Conservation (phyloP, 2,888 invertebrate genomes). For the Sphaerophoria rueppellii region DNA sequence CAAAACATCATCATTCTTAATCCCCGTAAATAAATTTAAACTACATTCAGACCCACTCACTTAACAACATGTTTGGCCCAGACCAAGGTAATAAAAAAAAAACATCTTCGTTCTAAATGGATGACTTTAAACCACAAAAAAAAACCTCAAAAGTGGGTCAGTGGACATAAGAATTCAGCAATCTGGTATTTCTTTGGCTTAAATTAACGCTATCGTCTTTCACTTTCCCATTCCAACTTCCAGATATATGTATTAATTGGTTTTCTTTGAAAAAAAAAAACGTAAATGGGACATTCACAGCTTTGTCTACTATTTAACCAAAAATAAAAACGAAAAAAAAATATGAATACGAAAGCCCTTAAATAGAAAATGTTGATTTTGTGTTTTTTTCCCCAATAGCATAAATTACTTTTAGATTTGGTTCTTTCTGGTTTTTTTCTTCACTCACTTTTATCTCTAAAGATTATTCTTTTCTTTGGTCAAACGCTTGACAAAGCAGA, state of each 20-base stretch:
- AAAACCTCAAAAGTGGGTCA: constrained; percentile 56
- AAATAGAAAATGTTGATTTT: background rate
- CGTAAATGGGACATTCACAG: constrained; percentile 29
- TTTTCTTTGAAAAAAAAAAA: constrained; percentile 1
- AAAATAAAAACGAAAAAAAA: constrained; percentile 1
- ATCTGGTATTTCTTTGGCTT: constrained; percentile 44
- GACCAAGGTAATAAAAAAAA: constrained; percentile 31
- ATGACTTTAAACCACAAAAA: constrained; percentile 40
- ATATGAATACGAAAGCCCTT: constrained; percentile 38
- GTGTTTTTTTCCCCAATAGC: constrained; percentile 14
- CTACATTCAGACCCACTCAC: constrained; percentile 10
- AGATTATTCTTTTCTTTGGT: constrained; percentile 22
- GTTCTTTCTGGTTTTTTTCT: background rate
- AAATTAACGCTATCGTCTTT: constrained; percentile 6
- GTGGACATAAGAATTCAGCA: constrained; percentile 65
- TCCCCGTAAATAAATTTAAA: background rate
- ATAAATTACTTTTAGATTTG: constrained; percentile 36
- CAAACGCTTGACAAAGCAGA: constrained; percentile 41
- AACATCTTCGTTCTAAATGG: constrained; percentile 34
- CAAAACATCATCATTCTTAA: background rate
- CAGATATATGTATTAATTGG: constrained; percentile 18
- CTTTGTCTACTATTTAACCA: constrained; percentile 7
- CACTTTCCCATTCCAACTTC: constrained; percentile 17
- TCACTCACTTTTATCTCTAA: constrained; percentile 12
- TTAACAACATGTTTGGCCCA: constrained; percentile 11